Evolutionary conservation across 2,113 vertebrate species (phyloP).

Genomic region (Vulpes ferrilata): DNA sequence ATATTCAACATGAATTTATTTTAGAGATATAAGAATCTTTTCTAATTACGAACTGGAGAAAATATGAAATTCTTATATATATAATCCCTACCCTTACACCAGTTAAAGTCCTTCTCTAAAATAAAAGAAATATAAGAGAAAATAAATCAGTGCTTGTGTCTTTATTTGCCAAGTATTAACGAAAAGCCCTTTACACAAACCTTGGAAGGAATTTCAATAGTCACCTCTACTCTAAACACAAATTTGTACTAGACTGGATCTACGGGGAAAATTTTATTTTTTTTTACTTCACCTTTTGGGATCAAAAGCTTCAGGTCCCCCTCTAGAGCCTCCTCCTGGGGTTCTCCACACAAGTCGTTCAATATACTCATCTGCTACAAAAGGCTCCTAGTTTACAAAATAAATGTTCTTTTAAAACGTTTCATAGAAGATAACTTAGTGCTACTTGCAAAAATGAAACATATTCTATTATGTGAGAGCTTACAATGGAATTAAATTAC

Average conservation of each 20-base stretch:
- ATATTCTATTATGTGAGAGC: conserved; percentile 8
- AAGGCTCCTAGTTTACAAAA: conserved; percentile 94
- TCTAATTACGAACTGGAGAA: conserved; percentile 37
- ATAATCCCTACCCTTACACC: conserved; percentile 35
- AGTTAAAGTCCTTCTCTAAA: conserved; percentile 46
- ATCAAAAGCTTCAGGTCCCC: conserved; percentile 97
- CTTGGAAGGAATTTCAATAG: conserved; percentile 34
- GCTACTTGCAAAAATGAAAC: conserved; percentile 69
- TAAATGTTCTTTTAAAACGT: conserved; percentile 76
- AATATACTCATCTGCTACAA: conserved; percentile 99
- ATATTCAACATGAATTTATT: conserved; percentile 46
- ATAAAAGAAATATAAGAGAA: conserved; percentile 48
- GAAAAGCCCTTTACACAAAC: conserved; percentile 36
- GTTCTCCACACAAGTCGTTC: conserved; percentile 99
- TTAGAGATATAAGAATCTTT: background rate
- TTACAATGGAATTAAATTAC: conserved; percentile 63
- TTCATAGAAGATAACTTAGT: conserved; percentile 54
- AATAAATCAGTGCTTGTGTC: background rate
- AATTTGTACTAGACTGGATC: background rate
- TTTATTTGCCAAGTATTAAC: conserved; percentile 21
- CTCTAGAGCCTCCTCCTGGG: conserved; percentile 98
- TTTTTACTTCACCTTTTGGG: conserved; percentile 94
- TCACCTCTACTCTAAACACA: conserved; percentile 4
- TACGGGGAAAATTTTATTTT: conserved; percentile 22
- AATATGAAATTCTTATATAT: conserved; percentile 51